Conservation (phyloP, 35 echinoderm and acorn worm genomes). For the Strongylocentrotus purpuratus region DNA sequence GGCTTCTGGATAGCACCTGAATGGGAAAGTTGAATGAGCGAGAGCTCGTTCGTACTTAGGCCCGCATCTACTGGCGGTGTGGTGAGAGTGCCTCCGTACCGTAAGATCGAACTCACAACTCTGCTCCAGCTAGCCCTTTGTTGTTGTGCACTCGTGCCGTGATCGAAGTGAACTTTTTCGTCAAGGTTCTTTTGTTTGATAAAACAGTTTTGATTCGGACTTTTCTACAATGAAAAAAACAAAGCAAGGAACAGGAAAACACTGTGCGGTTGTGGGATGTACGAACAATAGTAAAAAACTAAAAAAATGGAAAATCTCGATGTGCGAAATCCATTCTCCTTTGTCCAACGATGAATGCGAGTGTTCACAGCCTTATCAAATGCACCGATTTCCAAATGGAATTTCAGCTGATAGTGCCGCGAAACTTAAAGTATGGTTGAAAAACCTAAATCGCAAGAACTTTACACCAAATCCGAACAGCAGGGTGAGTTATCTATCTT, state of each 20-base stretch:
- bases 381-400: conserved; percentile 58
- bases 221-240: conserved; percentile 31
- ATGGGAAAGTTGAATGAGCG: no score
- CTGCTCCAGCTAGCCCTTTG: no score
- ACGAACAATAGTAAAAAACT: conserved; percentile 46
- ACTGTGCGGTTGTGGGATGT: conserved; percentile 40
- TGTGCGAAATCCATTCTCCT: conserved; percentile 51
- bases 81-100: no score
- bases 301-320: conserved; percentile 16
- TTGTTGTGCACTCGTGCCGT: no score
- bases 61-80: no score
- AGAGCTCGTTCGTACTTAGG: no score
- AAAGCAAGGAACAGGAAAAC: conserved; percentile 52
- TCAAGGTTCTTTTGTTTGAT: no score
- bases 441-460: no score
- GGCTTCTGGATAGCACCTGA: no score
- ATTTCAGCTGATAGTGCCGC: background rate
- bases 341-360: conserved; percentile 25
- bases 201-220: no score
- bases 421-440: conserved; percentile 38
- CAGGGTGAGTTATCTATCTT: background rate
- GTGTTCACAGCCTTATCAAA: conserved; percentile 51
- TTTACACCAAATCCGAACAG: conserved; percentile 16
- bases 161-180: no score
- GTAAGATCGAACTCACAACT: no score